A percentile compares a stretch with the other conserved stretches of the same genome.
Conservation (phyloP, 2,113 vertebrate genomes). For the Mobula hypostoma region DNA sequence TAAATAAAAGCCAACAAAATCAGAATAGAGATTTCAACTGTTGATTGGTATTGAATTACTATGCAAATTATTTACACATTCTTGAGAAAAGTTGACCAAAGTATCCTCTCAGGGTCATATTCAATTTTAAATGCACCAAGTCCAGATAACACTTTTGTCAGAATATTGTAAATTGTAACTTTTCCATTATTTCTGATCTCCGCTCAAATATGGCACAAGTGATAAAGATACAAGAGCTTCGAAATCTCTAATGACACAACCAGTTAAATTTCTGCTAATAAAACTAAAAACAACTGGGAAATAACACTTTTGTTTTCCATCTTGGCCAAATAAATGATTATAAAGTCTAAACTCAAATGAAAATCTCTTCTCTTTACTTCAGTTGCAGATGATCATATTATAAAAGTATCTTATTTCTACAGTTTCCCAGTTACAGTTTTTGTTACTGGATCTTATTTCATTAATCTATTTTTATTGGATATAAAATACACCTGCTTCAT, state of each 20-base stretch:
- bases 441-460: background rate
- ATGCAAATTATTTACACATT: background rate
- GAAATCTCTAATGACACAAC: background rate
- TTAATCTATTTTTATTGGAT: conserved; percentile 2
- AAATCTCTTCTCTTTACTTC: conserved; percentile 2
- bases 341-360: background rate
- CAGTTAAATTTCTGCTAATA: background rate
- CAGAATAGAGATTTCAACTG: background rate
- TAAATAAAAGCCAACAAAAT: background rate
- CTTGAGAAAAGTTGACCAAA: background rate
- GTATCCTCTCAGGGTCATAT: background rate
- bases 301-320: background rate
- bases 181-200: background rate
- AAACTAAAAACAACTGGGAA: background rate
- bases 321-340: background rate
- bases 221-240: background rate
- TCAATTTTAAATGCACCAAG: background rate
- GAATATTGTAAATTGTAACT: too few species aligned
- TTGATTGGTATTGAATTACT: background rate
- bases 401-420: background rate
- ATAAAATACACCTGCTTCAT: conserved; percentile 8
- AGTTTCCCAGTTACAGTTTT: conserved; percentile 14
- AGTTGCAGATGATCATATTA: background rate
- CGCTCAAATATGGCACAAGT: background rate
- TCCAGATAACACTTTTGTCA: background rate